Conservation (phyloP, 2,113 vertebrate species). For the Chitala chitala region DNA sequence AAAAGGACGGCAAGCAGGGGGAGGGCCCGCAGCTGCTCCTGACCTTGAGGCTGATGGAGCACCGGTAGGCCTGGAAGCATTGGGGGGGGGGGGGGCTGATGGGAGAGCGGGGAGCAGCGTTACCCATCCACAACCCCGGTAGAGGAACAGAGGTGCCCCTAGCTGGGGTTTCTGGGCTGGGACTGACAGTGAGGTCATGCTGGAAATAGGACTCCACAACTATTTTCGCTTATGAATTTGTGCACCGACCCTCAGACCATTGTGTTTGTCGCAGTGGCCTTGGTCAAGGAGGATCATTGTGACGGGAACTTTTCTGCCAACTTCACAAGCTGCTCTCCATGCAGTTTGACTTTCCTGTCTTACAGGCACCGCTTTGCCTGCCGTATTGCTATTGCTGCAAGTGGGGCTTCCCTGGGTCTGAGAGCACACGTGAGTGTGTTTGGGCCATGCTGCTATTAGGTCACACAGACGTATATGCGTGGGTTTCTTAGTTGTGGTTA, state of each 20-base stretch:
- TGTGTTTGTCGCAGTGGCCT: constrained; percentile 5
- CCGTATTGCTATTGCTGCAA: neutral
- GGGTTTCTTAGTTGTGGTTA: constrained; percentile 15
- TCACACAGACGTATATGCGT: constrained; percentile 47
- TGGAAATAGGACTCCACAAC: constrained; percentile 52
- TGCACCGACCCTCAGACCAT: constrained; percentile 48
- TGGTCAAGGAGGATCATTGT: neutral
- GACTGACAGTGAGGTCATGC: constrained; percentile 54
- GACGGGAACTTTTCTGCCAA: neutral
- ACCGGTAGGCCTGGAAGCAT: constrained; percentile 39
- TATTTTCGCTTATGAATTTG: constrained; percentile 33
- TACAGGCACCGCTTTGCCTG: neutral
- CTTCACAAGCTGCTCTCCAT: neutral
- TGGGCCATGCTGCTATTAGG: constrained; percentile 39
- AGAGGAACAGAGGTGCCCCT: constrained; percentile 7
- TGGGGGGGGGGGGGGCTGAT: constrained; percentile 47
- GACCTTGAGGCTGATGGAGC: constrained; percentile 54
- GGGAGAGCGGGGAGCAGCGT: constrained; percentile 30
- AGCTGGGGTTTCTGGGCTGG: constrained; percentile 45
- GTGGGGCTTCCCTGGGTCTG: neutral
- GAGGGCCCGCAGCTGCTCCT: neutral
- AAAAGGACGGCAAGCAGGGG: neutral
- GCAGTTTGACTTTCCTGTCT: no score
- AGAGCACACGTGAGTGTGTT: neutral
- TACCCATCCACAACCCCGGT: constrained; percentile 44